These are phyloP conservation scores for Corbicula japonica DNA, from an alignment of 2,888 invertebrate species.

Conservation along the genomic window DNA sequence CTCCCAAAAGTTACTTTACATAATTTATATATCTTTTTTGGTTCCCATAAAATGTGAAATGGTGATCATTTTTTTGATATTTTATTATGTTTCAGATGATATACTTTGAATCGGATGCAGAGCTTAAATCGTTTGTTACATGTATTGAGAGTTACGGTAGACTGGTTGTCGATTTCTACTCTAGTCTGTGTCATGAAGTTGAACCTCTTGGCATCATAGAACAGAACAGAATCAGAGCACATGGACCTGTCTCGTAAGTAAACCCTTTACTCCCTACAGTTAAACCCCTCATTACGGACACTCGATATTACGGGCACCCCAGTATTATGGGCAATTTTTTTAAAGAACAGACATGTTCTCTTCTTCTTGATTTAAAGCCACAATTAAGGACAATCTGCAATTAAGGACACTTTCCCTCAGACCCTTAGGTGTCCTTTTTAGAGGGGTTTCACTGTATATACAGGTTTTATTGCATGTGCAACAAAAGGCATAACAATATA, in stretches of 20 bases:
- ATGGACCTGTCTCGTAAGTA: conserved; percentile 45
- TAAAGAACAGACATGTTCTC: no score
- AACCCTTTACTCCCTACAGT: no score
- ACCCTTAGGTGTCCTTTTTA: no score
- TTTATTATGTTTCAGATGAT: conserved; percentile 20
- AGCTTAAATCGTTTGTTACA: conserved; percentile 24
- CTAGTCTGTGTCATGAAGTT: conserved; percentile 28
- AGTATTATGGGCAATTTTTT: no score
- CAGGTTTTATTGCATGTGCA: background rate
- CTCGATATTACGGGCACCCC: no score
- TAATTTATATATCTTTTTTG: background rate
- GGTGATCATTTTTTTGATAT: conserved; percentile 1
- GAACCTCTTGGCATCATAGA: conserved; percentile 15
- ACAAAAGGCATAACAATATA: no score
- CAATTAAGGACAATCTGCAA: no score
- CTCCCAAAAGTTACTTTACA: background rate
- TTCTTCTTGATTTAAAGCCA: no score
- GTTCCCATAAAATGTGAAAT: background rate
- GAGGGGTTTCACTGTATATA: no score
- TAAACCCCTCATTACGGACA: no score
- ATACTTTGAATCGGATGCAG: conserved; percentile 22
- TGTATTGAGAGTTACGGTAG: conserved; percentile 44
- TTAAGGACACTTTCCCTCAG: no score
- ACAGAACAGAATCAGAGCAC: conserved; percentile 20
- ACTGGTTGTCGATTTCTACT: conserved; percentile 30